A percentile compares a stretch with the other conserved stretches of the same genome.
phyloP scores from a whole-genome alignment of 2,888 invertebrate genomes.

The Augiades crinisus region DNA sequence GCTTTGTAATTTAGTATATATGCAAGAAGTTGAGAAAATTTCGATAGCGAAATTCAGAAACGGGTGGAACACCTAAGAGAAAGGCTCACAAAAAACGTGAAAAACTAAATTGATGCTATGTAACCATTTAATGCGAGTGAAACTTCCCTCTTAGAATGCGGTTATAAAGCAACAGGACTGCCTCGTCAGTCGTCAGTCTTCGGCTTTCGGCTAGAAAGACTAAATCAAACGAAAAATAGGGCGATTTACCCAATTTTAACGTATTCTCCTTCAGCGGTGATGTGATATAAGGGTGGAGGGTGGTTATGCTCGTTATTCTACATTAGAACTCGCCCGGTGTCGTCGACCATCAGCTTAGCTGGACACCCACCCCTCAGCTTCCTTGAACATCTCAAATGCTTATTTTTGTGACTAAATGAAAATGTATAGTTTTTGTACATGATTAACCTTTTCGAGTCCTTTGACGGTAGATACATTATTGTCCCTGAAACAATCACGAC shows the following conservation, averaged over 20 bases:
- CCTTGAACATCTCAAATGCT: constrained; percentile 31
- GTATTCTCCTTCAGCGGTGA: constrained; percentile 3
- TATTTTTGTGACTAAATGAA: constrained; percentile 32
- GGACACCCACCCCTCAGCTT: constrained; percentile 29
- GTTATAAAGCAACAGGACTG: no score
- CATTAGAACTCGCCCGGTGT: constrained; percentile 24
- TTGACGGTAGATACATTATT: background rate
- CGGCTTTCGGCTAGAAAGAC: no score
- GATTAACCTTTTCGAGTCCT: constrained; percentile 18
- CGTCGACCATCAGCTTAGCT: constrained; percentile 32
- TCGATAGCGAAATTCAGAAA: no score
- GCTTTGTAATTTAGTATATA: no score
- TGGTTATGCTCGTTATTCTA: constrained; percentile 39
- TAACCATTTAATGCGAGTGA: no score
- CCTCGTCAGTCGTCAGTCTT: no score
- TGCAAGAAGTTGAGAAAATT: no score
- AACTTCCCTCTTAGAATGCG: no score
- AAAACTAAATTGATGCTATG: no score
- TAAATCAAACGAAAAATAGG: no score
- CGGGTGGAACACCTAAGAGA: no score
- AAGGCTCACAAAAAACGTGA: no score
- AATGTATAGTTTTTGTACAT: constrained; percentile 36
- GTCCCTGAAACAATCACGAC: constrained; percentile 4
- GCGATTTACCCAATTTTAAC: constrained; percentile 8
- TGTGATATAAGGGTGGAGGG: constrained; percentile 6